Conservation (phyloP, 2,797 vertebrate species). For the Megaceryle alcyon region DNA sequence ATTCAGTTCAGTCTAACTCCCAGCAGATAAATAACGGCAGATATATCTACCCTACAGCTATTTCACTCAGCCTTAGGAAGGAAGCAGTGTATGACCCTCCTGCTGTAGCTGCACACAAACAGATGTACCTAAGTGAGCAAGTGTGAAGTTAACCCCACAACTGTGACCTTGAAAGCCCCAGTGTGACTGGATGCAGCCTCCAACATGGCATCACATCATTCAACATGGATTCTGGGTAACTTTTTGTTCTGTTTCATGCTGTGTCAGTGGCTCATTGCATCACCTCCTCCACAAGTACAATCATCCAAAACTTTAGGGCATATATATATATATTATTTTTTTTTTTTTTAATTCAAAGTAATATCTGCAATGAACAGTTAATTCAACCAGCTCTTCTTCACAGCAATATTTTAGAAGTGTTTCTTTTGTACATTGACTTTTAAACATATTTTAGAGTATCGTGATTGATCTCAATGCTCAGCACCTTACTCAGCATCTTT, state of each 20-base stretch:
- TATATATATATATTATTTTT: background rate
- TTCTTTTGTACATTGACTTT: background rate
- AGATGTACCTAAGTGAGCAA: background rate
- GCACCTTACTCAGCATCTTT: accelerated
- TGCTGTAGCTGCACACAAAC: background rate
- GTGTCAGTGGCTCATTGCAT: background rate
- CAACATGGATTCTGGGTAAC: background rate
- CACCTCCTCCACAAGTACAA: accelerated
- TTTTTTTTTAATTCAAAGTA: background rate
- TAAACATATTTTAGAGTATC: background rate
- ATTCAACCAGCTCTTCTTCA: background rate
- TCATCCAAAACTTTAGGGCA: background rate
- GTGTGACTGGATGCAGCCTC: background rate
- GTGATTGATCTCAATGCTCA: accelerated
- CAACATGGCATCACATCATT: accelerated
- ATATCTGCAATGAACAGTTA: background rate
- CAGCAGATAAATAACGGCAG: background rate
- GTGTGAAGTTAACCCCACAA: background rate
- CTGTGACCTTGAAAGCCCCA: background rate
- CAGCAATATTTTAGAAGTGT: background rate
- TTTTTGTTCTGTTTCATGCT: background rate
- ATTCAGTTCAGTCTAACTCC: background rate
- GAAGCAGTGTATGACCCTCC: background rate
- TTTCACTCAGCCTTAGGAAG: background rate
- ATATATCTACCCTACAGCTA: background rate